phyloP scores from a whole-genome alignment of 2,888 invertebrate species.

The Cerceris rybyensis region DNA sequence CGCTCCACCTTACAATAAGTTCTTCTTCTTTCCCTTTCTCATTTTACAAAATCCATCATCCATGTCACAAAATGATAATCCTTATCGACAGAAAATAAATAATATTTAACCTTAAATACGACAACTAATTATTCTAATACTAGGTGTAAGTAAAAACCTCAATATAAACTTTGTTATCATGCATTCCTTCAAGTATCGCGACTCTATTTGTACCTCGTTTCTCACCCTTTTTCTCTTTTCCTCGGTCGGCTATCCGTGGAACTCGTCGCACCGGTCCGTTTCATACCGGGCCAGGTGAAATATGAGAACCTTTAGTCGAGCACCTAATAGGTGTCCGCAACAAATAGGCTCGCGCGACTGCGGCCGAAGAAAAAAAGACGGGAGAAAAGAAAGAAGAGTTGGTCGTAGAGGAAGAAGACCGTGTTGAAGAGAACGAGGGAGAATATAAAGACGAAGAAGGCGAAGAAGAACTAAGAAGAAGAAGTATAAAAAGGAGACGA shows the following conservation, averaged over 20 bases:
- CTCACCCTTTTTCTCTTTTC: constrained; percentile 1
- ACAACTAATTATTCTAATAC: too few relatives aligned
- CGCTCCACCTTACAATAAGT: too few relatives aligned
- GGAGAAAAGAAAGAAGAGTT: constrained; percentile 29
- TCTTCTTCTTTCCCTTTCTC: too few relatives aligned
- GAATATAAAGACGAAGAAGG: constrained; percentile 19
- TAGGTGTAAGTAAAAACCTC: too few relatives aligned
- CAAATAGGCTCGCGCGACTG: constrained; percentile 53
- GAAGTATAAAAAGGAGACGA: constrained; percentile 28
- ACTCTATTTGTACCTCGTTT: constrained; percentile 3
- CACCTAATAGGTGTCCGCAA: constrained; percentile 62
- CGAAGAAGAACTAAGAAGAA: constrained; percentile 9
- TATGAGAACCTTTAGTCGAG: constrained; percentile 59
- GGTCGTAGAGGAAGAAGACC: not conserved
- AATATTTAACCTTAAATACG: too few relatives aligned
- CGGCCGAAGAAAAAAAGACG: constrained; percentile 35
- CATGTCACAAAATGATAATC: too few relatives aligned
- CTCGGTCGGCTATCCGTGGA: constrained; percentile 9
- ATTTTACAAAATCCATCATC: too few relatives aligned
- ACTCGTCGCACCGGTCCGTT: constrained; percentile 49
- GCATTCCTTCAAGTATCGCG: not conserved
- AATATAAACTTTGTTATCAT: not conserved
- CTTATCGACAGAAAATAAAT: too few relatives aligned
- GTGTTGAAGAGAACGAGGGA: constrained; percentile 14
- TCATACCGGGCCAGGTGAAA: constrained; percentile 52